Evolutionary conservation across 2,888 invertebrate genomes (phyloP).

Genomic region (Thera obeliscata): DNA sequence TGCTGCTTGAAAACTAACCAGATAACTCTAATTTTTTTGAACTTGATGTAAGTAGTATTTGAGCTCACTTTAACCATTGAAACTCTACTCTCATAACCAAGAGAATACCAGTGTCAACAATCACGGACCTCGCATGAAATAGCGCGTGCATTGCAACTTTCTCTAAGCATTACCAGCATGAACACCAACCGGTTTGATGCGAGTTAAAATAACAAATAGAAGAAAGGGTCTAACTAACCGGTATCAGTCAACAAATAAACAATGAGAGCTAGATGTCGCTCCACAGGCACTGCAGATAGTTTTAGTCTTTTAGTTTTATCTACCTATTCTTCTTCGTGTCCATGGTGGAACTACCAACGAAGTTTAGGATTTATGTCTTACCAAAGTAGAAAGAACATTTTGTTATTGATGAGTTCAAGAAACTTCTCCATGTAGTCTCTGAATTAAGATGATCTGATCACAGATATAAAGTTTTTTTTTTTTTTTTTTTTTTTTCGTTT

Average conservation of each 20-base stretch:
- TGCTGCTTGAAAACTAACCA: background rate
- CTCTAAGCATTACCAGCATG: conserved; percentile 32
- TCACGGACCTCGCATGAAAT: conserved; percentile 40
- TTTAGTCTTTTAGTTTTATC: background rate
- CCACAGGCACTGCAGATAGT: background rate
- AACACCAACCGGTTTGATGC: conserved; percentile 27
- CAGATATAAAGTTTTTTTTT: too few species aligned
- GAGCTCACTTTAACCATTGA: too few species aligned
- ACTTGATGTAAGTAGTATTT: too few species aligned
- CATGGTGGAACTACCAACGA: too few species aligned
- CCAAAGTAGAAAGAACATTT: too few species aligned
- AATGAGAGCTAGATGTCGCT: background rate
- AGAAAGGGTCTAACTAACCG: conserved; percentile 35
- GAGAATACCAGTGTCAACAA: conserved; percentile 8
- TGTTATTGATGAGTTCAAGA: too few species aligned
- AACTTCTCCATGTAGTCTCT: too few species aligned
- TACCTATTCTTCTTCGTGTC: too few species aligned
- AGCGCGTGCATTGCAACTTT: conserved; percentile 45
- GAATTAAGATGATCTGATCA: too few species aligned
- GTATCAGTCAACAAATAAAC: conserved; percentile 16
- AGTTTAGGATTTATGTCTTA: too few species aligned
- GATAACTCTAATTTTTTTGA: too few species aligned
- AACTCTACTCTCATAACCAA: background rate
- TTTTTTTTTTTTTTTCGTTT: too few species aligned
- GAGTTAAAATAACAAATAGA: conserved; percentile 35